Evolutionary conservation across 2,113 vertebrate species (phyloP).

Genomic region (Sander vitreus): DNA sequence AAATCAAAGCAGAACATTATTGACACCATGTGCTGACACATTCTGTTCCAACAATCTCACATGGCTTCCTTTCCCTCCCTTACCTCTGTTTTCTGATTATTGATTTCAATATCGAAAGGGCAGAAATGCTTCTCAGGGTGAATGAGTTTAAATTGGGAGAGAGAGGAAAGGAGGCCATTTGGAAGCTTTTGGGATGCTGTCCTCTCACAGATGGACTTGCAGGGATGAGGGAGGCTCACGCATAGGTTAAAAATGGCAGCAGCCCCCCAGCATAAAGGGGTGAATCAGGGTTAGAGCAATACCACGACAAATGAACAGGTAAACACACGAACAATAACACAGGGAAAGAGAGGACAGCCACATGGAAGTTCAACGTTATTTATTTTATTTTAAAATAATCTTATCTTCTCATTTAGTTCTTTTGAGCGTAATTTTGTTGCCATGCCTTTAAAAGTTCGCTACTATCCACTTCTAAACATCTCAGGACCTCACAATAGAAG

Average conservation of each 20-base stretch:
- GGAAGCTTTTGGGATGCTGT: constrained; percentile 60
- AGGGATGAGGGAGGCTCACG: constrained; percentile 53
- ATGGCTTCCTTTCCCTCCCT: constrained; percentile 64
- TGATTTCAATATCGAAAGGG: constrained; percentile 11
- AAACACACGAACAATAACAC: constrained; percentile 68
- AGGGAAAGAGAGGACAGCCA: constrained; percentile 83
- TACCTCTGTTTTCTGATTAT: background rate
- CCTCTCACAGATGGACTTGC: constrained; percentile 69
- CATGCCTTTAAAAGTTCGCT: constrained; percentile 90
- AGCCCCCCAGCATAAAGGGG: constrained; percentile 28
- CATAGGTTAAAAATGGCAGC: constrained; percentile 66
- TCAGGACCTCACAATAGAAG: constrained; percentile 88
- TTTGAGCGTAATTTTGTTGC: constrained; percentile 90
- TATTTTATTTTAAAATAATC: constrained; percentile 98
- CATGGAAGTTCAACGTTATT: constrained; percentile 69
- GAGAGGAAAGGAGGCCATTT: constrained; percentile 73
- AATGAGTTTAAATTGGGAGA: constrained; percentile 18
- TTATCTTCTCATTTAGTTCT: constrained; percentile 87
- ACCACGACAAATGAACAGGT: constrained; percentile 70
- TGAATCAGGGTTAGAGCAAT: constrained; percentile 74
- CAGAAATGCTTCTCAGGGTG: background rate
- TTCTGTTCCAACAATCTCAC: constrained; percentile 44
- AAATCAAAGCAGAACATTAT: constrained; percentile 72
- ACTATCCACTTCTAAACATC: constrained; percentile 83
- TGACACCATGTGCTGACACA: constrained; percentile 69